Conservation (phyloP, 2,888 invertebrate species). For the Hoplodrina ambigua region DNA sequence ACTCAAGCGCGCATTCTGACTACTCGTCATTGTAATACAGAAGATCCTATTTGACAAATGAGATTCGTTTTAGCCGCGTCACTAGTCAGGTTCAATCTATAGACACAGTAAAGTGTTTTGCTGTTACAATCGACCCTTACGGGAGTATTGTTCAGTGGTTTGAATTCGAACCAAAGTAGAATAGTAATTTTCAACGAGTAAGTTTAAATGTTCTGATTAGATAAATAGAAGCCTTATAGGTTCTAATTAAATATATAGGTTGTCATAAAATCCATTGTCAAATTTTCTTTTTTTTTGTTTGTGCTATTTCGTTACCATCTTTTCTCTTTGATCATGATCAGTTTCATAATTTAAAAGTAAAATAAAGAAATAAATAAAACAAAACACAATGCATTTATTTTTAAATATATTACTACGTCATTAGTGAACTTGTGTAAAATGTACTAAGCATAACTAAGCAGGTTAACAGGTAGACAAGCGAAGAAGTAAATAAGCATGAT, state of each 20-base stretch:
- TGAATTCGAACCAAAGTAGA: neutral
- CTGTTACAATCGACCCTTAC: constrained; percentile 6
- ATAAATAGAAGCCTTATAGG: neutral
- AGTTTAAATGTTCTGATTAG: neutral
- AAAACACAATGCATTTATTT: neutral
- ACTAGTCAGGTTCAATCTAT: constrained; percentile 39
- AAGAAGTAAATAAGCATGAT: constrained; percentile 13
- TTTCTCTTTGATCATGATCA: neutral
- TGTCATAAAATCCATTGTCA: neutral
- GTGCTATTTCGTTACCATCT: neutral
- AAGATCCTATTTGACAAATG: constrained; percentile 74
- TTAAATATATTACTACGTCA: too few relatives aligned
- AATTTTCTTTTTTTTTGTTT: neutral
- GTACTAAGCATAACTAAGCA: constrained; percentile 49
- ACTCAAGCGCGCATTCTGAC: constrained; percentile 74
- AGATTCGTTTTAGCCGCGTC: constrained; percentile 67
- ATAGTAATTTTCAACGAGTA: neutral
- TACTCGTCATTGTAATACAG: constrained; percentile 75
- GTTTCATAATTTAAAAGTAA: too few relatives aligned
- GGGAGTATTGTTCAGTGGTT: neutral
- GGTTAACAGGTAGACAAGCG: neutral
- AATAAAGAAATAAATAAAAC: neutral
- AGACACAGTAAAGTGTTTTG: constrained; percentile 17
- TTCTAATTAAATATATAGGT: neutral
- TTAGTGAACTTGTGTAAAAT: constrained; percentile 2